Conservation (phyloP, 2,888 invertebrate genomes). For the Buathra laborator region DNA sequence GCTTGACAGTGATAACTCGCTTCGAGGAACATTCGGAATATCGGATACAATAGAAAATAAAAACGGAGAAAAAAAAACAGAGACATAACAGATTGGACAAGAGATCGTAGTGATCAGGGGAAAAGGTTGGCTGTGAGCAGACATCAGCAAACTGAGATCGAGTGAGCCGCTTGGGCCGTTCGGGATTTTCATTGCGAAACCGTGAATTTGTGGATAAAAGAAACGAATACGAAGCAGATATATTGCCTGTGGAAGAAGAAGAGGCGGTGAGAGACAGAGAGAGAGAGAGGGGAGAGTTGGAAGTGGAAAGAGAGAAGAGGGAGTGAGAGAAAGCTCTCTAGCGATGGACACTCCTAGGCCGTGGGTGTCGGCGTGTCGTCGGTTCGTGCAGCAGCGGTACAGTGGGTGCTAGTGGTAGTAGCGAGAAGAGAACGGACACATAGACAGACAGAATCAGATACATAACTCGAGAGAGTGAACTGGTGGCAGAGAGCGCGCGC, state of each 20-base stretch:
- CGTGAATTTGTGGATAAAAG: neutral
- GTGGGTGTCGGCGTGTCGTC: conserved; percentile 65
- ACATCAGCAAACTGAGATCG: neutral
- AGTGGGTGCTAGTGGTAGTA: conserved; percentile 63
- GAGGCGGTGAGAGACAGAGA: neutral
- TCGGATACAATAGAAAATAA: neutral
- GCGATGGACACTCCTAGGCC: conserved; percentile 68
- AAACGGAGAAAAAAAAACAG: neutral
- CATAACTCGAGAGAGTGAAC: conserved; percentile 40
- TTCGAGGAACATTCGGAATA: neutral
- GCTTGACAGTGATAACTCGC: neutral
- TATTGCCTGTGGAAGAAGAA: conserved; percentile 12
- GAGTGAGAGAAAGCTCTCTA: conserved; percentile 37
- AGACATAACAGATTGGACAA: neutral
- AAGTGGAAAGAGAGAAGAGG: conserved; percentile 15
- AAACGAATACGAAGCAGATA: neutral
- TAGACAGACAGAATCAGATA: conserved; percentile 14
- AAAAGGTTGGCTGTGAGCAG: neutral
- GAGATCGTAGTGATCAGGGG: neutral
- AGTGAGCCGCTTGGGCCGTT: neutral
- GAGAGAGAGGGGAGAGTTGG: neutral
- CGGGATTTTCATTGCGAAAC: neutral
- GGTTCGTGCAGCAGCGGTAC: conserved; percentile 53
- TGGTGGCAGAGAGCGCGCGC: conserved; percentile 50
- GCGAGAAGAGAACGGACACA: conserved; percentile 49